Percentiles rank a stretch among this genome's conserved stretches.
Conservation (phyloP, 2,888 invertebrate genomes). For the Pristionchus exspectatus region DNA sequence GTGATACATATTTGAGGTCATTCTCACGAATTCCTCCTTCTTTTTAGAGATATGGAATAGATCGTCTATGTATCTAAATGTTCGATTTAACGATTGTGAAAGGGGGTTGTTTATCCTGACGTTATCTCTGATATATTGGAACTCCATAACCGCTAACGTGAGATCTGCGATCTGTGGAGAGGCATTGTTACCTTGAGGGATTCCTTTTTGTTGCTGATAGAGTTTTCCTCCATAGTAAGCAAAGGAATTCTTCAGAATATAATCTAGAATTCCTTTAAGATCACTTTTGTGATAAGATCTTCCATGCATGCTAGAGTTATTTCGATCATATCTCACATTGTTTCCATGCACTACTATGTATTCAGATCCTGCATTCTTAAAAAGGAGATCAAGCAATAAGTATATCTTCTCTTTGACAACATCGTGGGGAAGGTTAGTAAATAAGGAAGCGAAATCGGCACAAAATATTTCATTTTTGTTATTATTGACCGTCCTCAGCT, state of each 20-base stretch:
- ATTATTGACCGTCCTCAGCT: background rate
- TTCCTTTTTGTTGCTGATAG: no score
- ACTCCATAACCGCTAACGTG: background rate
- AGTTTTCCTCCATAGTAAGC: no score
- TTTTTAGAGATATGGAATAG: background rate
- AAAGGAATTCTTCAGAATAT: background rate
- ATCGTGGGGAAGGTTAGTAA: no score
- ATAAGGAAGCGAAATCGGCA: no score
- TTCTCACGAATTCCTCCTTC: background rate
- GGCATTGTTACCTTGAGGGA: background rate
- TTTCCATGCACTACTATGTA: background rate
- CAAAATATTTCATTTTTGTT: no score
- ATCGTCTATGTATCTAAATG: no score
- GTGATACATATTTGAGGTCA: background rate
- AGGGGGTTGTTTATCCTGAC: background rate
- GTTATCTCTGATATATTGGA: background rate
- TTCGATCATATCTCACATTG: no score
- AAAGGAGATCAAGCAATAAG: background rate
- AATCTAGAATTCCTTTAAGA: background rate
- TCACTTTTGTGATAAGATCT: background rate
- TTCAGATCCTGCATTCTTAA: background rate
- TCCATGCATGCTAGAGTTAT: no score
- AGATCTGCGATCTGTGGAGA: background rate
- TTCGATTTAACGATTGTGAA: background rate
- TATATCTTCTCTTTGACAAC: background rate